These are phyloP conservation scores for Sebastes steindachneri DNA, from an alignment of 2,797 vertebrate species.

Conservation along the genomic window DNA sequence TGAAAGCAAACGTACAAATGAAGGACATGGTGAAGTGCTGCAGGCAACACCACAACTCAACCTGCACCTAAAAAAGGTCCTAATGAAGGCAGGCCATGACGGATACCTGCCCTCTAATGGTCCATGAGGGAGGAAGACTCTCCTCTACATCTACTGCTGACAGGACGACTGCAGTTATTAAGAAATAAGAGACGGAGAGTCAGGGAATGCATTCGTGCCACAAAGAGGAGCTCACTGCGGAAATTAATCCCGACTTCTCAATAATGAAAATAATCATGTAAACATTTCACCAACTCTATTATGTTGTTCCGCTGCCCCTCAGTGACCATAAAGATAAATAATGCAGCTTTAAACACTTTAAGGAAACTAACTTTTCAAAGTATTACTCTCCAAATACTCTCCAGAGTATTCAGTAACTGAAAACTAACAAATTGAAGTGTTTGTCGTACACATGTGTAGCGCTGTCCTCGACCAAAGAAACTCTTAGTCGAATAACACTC, in stretches of 20 bases:
- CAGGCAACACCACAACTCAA: not conserved
- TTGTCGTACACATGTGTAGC: too few species aligned
- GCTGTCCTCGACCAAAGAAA: too few species aligned
- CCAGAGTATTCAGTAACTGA: too few species aligned
- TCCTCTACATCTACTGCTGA: not conserved
- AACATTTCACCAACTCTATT: too few species aligned
- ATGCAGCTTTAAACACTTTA: too few species aligned
- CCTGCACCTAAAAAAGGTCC: not conserved
- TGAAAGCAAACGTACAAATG: not conserved
- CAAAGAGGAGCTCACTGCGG: not conserved
- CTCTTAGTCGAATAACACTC: too few species aligned
- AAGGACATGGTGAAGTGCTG: not conserved
- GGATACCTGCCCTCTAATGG: not conserved
- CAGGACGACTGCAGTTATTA: not conserved
- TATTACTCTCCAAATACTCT: too few species aligned
- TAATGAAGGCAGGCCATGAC: conserved; percentile 4
- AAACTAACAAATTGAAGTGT: too few species aligned
- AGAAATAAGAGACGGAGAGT: not conserved
- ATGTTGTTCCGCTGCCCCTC: too few species aligned
- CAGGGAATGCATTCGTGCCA: not conserved
- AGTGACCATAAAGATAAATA: too few species aligned
- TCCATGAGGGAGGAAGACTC: not conserved
- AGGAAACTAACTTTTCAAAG: too few species aligned
- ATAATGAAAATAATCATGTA: too few species aligned
- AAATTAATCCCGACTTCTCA: fast-evolving